Evolutionary conservation across 2,888 invertebrate genomes (phyloP), one percentile per base, ranked within the genome.

Genomic region (Horisme vitalbata): DNA sequence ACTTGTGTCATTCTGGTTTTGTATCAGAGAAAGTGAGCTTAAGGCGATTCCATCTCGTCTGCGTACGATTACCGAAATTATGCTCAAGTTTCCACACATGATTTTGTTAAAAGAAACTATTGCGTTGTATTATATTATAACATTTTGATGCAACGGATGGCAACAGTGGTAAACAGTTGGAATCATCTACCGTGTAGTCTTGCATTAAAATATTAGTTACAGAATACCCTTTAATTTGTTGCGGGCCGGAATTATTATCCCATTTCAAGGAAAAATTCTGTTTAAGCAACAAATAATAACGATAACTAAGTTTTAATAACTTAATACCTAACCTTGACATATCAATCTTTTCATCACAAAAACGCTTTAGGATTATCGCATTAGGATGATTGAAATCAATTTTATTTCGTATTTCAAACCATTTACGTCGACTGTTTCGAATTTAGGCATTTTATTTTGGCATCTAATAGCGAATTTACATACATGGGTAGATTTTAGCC

Each of bases 1-100:
- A 41, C 26, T 14, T 21, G 26, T 20, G 18, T 21, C 35, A 46
- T 33, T 52, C 68, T 65, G 66, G 68, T 68, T 66, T 49, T 32
- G 10, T 18, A 20, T 14, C 51, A 41, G 71, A 61, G 71, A 69
- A 66, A 69, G 68, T 51, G 48, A 24, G 36, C 43, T 47, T 35
- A 41, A 54, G 50, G 53, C 57, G 50, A 45, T 49, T 27, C 33
- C 26, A 27, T 34, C 45, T 31, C 28, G 28, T 43, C 39, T 32
- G 20, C 26, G 41, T 52, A 46, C 33, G 21, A 49, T 59, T 58
- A 57, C 38, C 46, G 21, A 55, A 52, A 61, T 61, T 50, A 57
- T 35, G 6, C 21, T 47, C 55, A 41, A 26, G 34, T 45, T 45
- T 33, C 52, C 34, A 33, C 39, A 47, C 27, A 10, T 12, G 14